Conservation (phyloP, 2,797 vertebrate genomes). For the Morus bassanus region DNA sequence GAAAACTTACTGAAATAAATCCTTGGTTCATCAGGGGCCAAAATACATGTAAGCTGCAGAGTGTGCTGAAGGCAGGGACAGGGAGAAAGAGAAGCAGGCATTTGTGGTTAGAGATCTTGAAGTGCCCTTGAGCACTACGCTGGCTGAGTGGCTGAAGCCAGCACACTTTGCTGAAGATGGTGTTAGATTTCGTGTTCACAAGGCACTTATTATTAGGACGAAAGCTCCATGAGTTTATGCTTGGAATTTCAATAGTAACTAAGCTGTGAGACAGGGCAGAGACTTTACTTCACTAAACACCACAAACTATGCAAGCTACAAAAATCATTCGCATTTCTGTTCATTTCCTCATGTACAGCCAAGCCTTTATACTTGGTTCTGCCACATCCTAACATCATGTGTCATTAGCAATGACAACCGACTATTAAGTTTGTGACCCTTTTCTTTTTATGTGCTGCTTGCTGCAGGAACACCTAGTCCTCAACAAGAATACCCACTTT, state of each 20-base stretch:
- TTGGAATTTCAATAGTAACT: not conserved
- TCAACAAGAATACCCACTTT: not conserved
- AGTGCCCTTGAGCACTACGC: not conserved
- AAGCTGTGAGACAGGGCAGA: not conserved
- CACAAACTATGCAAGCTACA: not conserved
- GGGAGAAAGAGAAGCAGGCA: not conserved
- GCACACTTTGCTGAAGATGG: rapidly evolving
- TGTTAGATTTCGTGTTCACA: not conserved
- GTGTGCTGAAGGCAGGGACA: not conserved
- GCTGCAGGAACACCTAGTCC: not conserved
- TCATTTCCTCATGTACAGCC: not conserved
- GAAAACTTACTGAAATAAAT: not conserved
- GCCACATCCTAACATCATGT: constrained; percentile 21
- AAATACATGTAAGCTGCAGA: not conserved
- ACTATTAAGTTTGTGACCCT: not conserved
- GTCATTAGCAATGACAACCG: constrained; percentile 17
- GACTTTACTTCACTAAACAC: not conserved
- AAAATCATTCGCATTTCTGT: not conserved
- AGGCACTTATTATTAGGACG: not conserved
- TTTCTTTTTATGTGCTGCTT: constrained; percentile 30
- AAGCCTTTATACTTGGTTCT: not conserved
- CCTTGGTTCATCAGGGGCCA: not conserved
- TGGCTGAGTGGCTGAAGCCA: not conserved
- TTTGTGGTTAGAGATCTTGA: not conserved
- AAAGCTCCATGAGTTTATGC: not conserved